Percentiles rank a stretch among this genome's conserved stretches.
Evolutionary conservation across 2,888 invertebrate species (phyloP).

Genomic region (Copidosoma aretas): DNA sequence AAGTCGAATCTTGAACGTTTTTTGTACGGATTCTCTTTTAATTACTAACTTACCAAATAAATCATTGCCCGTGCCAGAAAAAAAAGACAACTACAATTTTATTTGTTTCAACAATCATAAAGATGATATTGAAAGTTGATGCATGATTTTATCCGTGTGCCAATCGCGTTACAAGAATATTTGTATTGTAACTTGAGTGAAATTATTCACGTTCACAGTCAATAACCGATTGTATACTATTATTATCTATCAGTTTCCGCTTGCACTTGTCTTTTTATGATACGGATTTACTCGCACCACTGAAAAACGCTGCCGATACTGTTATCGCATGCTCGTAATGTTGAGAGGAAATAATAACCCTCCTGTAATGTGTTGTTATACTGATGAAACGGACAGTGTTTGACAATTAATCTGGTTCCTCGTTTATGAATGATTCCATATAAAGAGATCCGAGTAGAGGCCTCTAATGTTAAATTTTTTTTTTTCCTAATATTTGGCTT

Average conservation of each 20-base stretch:
- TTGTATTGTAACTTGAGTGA: neutral
- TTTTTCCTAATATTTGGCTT: too few species aligned
- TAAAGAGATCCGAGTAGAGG: too few species aligned
- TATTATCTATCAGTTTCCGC: conserved; percentile 46
- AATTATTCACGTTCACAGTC: conserved; percentile 41
- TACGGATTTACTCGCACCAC: conserved; percentile 20
- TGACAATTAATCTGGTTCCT: conserved; percentile 1
- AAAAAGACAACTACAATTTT: too few species aligned
- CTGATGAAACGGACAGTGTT: conserved; percentile 33
- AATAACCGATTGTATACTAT: conserved; percentile 51
- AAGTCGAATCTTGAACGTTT: too few species aligned
- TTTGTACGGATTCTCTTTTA: too few species aligned
- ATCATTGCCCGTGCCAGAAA: too few species aligned
- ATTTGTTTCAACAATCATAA: too few species aligned
- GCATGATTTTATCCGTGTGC: neutral
- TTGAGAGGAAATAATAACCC: conserved; percentile 12
- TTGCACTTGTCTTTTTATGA: conserved; percentile 28
- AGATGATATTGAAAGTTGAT: too few species aligned
- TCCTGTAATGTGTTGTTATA: neutral
- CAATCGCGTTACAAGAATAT: conserved; percentile 12
- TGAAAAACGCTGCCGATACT: conserved; percentile 7
- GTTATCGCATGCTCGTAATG: conserved; percentile 10
- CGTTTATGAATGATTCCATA: too few species aligned
- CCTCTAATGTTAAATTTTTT: too few species aligned
- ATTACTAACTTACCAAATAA: too few species aligned